phyloP scores from a whole-genome alignment of 2,888 invertebrate genomes.

The Frankliniella fusca region DNA sequence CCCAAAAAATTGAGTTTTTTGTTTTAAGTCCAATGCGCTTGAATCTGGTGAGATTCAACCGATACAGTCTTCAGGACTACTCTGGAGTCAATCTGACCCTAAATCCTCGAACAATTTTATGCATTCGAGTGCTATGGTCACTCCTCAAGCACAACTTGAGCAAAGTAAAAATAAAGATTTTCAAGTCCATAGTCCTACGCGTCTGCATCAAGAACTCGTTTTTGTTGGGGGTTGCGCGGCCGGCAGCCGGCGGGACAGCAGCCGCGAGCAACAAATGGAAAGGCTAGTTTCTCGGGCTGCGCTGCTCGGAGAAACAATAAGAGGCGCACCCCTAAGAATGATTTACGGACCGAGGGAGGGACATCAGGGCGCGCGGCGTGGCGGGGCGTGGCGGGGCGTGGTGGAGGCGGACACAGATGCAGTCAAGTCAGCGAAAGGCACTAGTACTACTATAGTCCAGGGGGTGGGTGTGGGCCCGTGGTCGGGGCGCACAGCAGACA shows the following conservation, averaged over 20 bases:
- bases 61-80: no score
- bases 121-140: no score
- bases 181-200: no score
- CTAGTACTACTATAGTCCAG: not conserved
- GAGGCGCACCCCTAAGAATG: not conserved
- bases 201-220: no score
- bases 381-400: not conserved
- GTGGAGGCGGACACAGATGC: not conserved
- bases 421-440: not conserved
- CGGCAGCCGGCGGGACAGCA: not conserved
- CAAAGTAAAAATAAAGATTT: no score
- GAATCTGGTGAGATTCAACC: no score
- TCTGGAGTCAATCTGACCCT: no score
- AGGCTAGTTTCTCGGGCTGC: not conserved
- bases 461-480: not conserved
- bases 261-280: conserved; percentile 9
- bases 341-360: not conserved
- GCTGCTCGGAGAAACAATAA: conserved; percentile 1
- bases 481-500: not conserved
- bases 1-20: no score
- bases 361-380: not conserved
- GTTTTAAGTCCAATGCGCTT: no score
- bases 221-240: no score
- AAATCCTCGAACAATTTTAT: no score
- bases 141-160: no score